Evolutionary conservation across 1,140 invertebrate species (phyloP).

Genomic region (Eueides isabella): DNA sequence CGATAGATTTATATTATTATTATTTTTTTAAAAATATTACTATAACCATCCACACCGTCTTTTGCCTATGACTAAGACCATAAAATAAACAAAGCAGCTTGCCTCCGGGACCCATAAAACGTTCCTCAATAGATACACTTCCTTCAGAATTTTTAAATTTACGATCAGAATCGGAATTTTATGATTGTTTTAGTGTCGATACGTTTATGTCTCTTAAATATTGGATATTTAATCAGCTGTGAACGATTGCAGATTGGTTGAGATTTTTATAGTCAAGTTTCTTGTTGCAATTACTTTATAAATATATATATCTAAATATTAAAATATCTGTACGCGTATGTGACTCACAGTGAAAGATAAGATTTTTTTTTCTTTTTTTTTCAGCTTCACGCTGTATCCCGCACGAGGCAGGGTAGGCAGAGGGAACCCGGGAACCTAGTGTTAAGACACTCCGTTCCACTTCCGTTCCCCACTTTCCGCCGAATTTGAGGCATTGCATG

Average conservation of each 20-base stretch:
- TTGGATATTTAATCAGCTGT: constrained; percentile 48
- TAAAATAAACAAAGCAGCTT: constrained; percentile 47
- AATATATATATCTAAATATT: no score
- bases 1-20: constrained; percentile 9
- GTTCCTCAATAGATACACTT: constrained; percentile 44
- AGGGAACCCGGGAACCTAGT: no score
- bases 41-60: constrained; percentile 4
- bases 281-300: constrained; percentile 6
- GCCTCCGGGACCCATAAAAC: constrained; percentile 44
- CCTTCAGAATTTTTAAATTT: constrained; percentile 52
- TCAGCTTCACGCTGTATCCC: no score
- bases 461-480: no score
- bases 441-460: no score
- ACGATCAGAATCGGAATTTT: constrained; percentile 52
- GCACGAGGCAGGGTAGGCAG: no score
- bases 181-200: constrained; percentile 53
- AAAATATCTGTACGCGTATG: no score
- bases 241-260: constrained; percentile 31
- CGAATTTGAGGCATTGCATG: no score
- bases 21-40: neutral
- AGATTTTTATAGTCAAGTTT: constrained; percentile 8
- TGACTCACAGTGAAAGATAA: no score
- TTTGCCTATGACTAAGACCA: constrained; percentile 40
- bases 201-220: constrained; percentile 53
- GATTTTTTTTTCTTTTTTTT: no score